Conservation (phyloP, 2,888 invertebrate species). For the Agonopterix subpropinquella region DNA sequence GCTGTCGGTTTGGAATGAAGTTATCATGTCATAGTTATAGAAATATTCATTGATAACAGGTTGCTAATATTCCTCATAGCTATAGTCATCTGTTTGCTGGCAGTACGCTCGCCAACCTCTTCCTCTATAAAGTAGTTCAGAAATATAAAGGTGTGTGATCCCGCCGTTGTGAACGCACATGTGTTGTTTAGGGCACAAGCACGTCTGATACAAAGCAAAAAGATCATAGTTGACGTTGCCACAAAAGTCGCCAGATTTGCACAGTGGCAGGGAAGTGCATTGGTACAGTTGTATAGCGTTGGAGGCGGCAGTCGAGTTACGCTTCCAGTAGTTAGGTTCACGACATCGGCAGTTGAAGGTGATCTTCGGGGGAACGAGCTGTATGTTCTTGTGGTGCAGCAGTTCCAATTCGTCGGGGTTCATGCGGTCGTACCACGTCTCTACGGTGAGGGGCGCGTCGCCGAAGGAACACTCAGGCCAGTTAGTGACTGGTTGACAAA, state of each 20-base stretch:
- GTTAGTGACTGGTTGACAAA: slow-evolving; percentile 58
- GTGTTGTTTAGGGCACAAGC: slow-evolving; percentile 76
- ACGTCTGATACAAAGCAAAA: slow-evolving; percentile 77
- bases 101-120: slow-evolving; percentile 75
- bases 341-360: slow-evolving; percentile 69
- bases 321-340: slow-evolving; percentile 69
- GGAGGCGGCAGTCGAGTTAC: slow-evolving; percentile 27
- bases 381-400: slow-evolving; percentile 50
- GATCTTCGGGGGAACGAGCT: slow-evolving; percentile 56
- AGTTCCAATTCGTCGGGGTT: slow-evolving; percentile 57
- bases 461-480: slow-evolving; percentile 49
- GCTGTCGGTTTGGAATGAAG: no score
- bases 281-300: slow-evolving; percentile 41
- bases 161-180: slow-evolving; percentile 74
- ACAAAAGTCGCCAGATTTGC: slow-evolving; percentile 75
- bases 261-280: slow-evolving; percentile 68
- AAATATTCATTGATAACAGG: not conserved
- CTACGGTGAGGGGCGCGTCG: slow-evolving; percentile 51
- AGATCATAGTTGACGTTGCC: slow-evolving; percentile 76
- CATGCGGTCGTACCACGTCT: slow-evolving; percentile 38
- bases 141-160: slow-evolving; percentile 50
- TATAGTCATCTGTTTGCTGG: slow-evolving; percentile 39
- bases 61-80: slow-evolving; percentile 41
- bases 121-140: slow-evolving; percentile 75
- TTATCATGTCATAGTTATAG: no score